Percentiles rank a stretch among this genome's conserved stretches.
phyloP scores from a whole-genome alignment of 2,888 invertebrate species.

The Chouioia cunea region DNA sequence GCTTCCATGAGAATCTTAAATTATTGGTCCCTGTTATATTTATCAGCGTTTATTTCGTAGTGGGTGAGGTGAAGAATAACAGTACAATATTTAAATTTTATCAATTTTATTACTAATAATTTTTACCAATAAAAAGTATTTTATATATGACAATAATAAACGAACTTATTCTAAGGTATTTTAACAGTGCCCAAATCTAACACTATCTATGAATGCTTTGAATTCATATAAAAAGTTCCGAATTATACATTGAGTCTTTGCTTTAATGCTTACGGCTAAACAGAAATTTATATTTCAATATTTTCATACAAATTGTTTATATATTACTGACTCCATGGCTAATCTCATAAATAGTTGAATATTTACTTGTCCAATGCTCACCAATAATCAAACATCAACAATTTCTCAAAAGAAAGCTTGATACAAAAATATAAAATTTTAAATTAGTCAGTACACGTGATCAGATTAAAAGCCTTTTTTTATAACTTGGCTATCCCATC shows the following conservation, averaged over 20 bases:
- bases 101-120: slow-evolving; percentile 10
- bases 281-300: slow-evolving; percentile 41
- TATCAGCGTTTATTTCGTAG: too few species aligned
- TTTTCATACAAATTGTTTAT: slow-evolving; percentile 16
- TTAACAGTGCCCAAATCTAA: slow-evolving; percentile 30
- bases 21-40: too few species aligned
- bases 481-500: too few species aligned
- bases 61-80: too few species aligned
- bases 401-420: not conserved
- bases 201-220: slow-evolving; percentile 14
- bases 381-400: slow-evolving; percentile 29
- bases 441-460: too few species aligned
- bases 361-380: slow-evolving; percentile 34
- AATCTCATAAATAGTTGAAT: slow-evolving; percentile 23
- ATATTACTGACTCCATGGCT: too few species aligned
- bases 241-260: slow-evolving; percentile 31
- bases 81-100: slow-evolving; percentile 6
- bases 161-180: slow-evolving; percentile 16
- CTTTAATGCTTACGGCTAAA: slow-evolving; percentile 35
- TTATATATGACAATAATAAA: slow-evolving; percentile 18
- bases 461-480: too few species aligned
- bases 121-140: slow-evolving; percentile 10
- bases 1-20: too few species aligned
- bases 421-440: too few species aligned
- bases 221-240: slow-evolving; percentile 19